Evolutionary conservation across 2,113 vertebrate genomes (phyloP), one percentile per base, ranked within the genome.

Genomic region (Ondatra zibethicus): DNA sequence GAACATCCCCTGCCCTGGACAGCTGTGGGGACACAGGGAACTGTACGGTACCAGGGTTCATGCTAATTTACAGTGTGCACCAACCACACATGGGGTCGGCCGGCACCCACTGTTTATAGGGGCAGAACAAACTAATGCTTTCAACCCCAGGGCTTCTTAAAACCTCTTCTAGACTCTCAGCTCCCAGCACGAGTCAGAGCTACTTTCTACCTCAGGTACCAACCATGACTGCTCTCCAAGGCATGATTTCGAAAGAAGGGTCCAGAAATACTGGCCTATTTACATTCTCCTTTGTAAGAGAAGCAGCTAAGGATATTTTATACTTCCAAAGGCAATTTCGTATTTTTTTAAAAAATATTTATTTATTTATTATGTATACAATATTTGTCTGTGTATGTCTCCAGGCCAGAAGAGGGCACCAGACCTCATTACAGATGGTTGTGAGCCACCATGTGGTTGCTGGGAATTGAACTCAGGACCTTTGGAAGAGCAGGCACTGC

Each of bases 121-220:
- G 21, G 29, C 19, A 82, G 39, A 91, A 93, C 8, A 95, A 9
- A 82, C 12, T 39, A 27, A 66, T 33, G 47, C 42, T 75, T 93
- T 19, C 90, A 92, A 88, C 25, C 72, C 50, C 16, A 70, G 86
- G 68, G 73, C 17, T 93, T 94, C 73, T 82, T 89, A 27, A 87
- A 95, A 75, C 23, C 33, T 87, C 78, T 61, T 96, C 63, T 88
- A 70, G 84, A 77, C 52, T 95, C 25, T 42, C 13, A 91, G 19
- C 13, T 87, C 66, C 36, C 72, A 73, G 23, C 10, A 9, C 10
- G 80, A 36, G 11, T 93, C 47, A 42, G 25, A 39, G 58, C 63
- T 42, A 45, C n/a, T 77, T 96, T 73, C 85, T 89, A 45, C 33
- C 52, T 1, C 2, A 86, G 91, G 21, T 25, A 70, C 63, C 65